phyloP scores from a whole-genome alignment of 1,140 invertebrate species.

The Mactra quadrangularis region DNA sequence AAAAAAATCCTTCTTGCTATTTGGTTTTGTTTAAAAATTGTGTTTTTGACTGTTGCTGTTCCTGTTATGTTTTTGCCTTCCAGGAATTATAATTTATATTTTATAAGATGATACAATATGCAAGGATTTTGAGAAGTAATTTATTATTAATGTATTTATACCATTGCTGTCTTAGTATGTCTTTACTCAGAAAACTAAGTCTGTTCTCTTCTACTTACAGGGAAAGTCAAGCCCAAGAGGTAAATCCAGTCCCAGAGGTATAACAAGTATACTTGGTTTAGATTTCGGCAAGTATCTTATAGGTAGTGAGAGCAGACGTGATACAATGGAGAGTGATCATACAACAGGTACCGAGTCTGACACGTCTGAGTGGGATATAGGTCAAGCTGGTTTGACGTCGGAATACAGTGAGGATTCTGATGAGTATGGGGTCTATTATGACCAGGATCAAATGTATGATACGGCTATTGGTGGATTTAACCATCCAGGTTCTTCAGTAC shows the following conservation, averaged over 20 bases:
- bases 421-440: slow-evolving; percentile 58
- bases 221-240: background rate
- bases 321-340: slow-evolving; percentile 49
- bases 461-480: slow-evolving; percentile 23
- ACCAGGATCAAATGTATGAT: slow-evolving; percentile 48
- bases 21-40: too few species aligned
- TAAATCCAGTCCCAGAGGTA: background rate
- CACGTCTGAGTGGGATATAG: slow-evolving; percentile 41
- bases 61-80: too few species aligned
- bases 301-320: background rate
- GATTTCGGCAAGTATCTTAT: slow-evolving; percentile 55
- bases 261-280: slow-evolving; percentile 9
- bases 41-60: too few species aligned
- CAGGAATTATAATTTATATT: too few species aligned
- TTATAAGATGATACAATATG: too few species aligned
- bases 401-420: slow-evolving; percentile 58
- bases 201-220: too few species aligned
- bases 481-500: background rate
- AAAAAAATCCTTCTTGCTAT: too few species aligned
- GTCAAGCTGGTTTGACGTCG: slow-evolving; percentile 26
- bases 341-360: slow-evolving; percentile 48
- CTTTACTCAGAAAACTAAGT: too few species aligned
- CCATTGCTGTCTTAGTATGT: too few species aligned
- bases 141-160: too few species aligned
- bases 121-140: too few species aligned